Conservation (phyloP, 2,888 invertebrate species). For the Thera britannica region DNA sequence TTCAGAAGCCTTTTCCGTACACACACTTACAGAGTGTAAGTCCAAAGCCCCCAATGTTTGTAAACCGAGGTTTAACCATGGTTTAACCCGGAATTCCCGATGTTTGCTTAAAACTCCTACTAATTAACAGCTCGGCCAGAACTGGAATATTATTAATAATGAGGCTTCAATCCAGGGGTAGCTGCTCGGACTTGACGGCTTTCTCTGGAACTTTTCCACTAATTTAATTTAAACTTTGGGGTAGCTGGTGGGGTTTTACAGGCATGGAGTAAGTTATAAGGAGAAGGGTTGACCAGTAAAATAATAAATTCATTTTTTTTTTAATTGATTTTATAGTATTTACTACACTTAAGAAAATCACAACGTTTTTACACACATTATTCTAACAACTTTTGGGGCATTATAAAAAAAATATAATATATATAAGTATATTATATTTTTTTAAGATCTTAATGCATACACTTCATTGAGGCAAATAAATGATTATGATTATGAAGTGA, state of each 20-base stretch:
- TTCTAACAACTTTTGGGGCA: too few relatives aligned
- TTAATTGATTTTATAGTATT: too few relatives aligned
- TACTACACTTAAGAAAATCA: too few relatives aligned
- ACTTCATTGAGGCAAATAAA: too few relatives aligned
- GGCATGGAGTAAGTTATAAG: constrained; percentile 9
- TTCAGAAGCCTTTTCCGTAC: neutral
- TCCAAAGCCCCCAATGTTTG: neutral
- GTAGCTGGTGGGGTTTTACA: constrained; percentile 39
- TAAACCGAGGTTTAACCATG: neutral
- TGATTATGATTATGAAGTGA: too few relatives aligned
- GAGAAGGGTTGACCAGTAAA: neutral
- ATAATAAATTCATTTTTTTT: too few relatives aligned
- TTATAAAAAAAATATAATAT: too few relatives aligned
- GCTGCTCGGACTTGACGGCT: constrained; percentile 43
- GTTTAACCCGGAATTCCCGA: neutral
- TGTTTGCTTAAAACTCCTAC: constrained; percentile 40
- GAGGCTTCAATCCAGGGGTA: constrained; percentile 39
- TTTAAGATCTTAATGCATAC: too few relatives aligned
- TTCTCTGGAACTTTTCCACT: constrained; percentile 48
- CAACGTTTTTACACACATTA: too few relatives aligned
- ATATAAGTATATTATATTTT: too few relatives aligned
- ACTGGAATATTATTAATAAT: constrained; percentile 58
- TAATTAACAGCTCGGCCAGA: constrained; percentile 54
- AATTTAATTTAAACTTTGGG: constrained; percentile 56
- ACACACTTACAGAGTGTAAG: neutral